Base-by-base conservation (phyloP, 2,888 invertebrate genomes). In the Acleris emargana region DNA sequence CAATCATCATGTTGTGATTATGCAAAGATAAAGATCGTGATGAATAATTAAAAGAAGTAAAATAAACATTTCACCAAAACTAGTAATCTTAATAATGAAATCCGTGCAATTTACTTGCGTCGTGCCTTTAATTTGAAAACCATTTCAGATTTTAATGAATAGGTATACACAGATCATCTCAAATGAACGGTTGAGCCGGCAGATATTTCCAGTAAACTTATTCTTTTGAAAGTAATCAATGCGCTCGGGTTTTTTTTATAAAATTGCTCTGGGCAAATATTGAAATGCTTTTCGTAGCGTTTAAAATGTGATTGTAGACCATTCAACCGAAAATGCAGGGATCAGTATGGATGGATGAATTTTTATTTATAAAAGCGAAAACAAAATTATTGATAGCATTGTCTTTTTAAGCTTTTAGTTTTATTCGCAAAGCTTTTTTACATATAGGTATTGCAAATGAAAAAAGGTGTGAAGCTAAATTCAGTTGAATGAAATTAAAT, bases 141-240 rank as follows among this genome's bases (percentile, higher is more conserved):
- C 25, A 9, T 38, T 38, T 38, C 13, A 38, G 5, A 38, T 13
- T 13, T 13, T 13, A 38, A 53, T 57, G 28, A 42, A 17, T 42
- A n/a, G n/a, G n/a, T n/a, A n/a, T n/a, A n/a, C 49, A 49, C 28
- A 43, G 58, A 58, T 20, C 18, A 20, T 52, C 25, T 53, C 38
- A 59, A 64, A 64, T 64, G 59, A 59, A 59, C 43, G 64, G 53
- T 17, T 53, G 54, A 54, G 42, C 47, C 28, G 50, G 20, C 59
- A 55, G 53, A 60, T 60, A 55, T 60, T 50, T 59, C 50, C 59
- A 60, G 54, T 54, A 60, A 64, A 54, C 50, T 50, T 32, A 64
- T 54, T 25, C 42, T 42, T 60, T 59, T 55, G 18, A 1, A 49
- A 54, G 28, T 58, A 55, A 64, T 50, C 54, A 55, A 22, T 60